These are phyloP conservation scores for Entomobrya proxima DNA, from an alignment of 2,888 invertebrate genomes.

Conservation along the genomic window DNA sequence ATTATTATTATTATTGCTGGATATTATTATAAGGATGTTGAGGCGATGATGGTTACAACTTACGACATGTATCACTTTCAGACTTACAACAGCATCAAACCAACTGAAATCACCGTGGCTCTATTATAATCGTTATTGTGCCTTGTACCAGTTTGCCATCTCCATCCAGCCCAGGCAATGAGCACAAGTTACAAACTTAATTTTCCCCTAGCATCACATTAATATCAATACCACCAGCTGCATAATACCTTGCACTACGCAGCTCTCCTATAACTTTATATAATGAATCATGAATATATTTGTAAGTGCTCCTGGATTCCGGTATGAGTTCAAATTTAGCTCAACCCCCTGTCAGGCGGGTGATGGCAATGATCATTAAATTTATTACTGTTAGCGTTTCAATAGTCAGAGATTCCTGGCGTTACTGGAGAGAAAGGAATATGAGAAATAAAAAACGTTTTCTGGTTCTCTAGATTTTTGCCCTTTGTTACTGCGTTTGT, in stretches of 20 bases:
- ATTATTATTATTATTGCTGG: background rate
- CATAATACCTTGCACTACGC: no score
- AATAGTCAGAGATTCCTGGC: no score
- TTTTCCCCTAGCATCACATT: background rate
- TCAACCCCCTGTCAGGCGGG: constrained; percentile 55
- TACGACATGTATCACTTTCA: constrained; percentile 6
- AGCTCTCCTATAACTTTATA: no score
- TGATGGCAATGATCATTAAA: constrained; percentile 48
- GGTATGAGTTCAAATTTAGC: constrained; percentile 5
- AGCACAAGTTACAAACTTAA: constrained; percentile 19
- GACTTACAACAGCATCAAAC: no score
- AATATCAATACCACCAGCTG: no score
- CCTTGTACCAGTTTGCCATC: constrained; percentile 48
- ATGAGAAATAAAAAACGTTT: no score
- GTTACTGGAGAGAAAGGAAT: no score
- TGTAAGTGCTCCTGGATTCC: background rate
- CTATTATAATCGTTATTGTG: background rate
- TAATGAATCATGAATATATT: no score
- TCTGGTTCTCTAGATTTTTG: no score
- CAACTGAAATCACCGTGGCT: background rate
- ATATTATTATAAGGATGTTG: no score
- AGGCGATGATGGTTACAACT: background rate
- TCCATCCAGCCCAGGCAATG: constrained; percentile 16
- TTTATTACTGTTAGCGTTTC: constrained; percentile 16
- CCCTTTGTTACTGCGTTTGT: no score